These are phyloP conservation scores for Stenodema calcarata DNA, from an alignment of 2,888 invertebrate genomes.

Conservation along the genomic window DNA sequence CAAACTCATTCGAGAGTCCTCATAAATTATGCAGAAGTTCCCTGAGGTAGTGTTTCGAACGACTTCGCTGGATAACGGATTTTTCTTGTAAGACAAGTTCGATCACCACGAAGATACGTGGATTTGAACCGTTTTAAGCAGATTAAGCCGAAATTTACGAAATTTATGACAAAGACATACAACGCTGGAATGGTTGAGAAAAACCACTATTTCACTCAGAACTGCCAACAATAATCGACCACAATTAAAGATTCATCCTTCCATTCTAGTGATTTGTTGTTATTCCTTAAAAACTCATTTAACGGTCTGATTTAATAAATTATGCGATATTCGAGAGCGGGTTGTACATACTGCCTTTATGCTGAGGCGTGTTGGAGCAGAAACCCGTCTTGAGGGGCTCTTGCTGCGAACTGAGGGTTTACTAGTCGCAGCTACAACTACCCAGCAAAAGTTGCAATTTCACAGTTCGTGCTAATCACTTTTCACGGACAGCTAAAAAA, in stretches of 20 bases:
- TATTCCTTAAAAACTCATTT: neutral
- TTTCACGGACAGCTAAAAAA: too few species aligned
- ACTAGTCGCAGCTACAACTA: neutral
- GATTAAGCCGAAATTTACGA: neutral
- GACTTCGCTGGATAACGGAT: neutral
- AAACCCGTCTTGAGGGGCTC: conserved; percentile 41
- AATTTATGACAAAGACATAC: neutral
- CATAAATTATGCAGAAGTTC: neutral
- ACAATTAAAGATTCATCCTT: too few species aligned
- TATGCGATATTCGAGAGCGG: neutral
- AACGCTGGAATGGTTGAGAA: neutral
- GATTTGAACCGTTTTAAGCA: too few species aligned
- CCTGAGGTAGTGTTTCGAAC: neutral
- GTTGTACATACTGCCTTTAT: conserved; percentile 36
- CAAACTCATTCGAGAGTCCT: neutral
- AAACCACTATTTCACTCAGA: neutral
- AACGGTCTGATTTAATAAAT: neutral
- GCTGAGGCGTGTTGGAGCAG: neutral
- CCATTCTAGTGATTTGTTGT: neutral
- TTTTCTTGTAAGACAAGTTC: neutral
- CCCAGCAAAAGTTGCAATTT: conserved; percentile 29
- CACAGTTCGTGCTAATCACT: neutral
- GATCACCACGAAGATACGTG: neutral
- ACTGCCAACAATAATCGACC: neutral
- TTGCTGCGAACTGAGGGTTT: neutral